These are phyloP conservation scores for Kuschelorhynchus macadamiae DNA, from an alignment of 2,888 invertebrate species.

Conservation along the genomic window DNA sequence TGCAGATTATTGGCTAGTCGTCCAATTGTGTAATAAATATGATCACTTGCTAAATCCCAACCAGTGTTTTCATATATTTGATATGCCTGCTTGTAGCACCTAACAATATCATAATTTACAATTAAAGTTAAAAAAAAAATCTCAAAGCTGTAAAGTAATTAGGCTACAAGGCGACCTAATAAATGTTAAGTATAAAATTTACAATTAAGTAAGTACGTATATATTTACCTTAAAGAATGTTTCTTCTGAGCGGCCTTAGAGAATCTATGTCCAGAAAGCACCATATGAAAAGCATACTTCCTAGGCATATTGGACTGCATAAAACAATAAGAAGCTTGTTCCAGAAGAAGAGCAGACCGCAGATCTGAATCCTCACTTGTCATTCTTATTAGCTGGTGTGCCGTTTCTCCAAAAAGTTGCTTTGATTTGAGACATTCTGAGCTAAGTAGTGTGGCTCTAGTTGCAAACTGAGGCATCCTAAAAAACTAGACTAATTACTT, in stretches of 20 bases:
- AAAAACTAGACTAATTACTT: not conserved
- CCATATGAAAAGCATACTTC: conserved; percentile 97
- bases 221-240: conserved; percentile 82
- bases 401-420: conserved; percentile 90
- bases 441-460: conserved; percentile 90
- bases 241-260: conserved; percentile 93
- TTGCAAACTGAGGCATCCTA: conserved; percentile 93
- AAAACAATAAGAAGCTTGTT: conserved; percentile 96
- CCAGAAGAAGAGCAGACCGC: conserved; percentile 91
- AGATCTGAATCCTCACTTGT: conserved; percentile 98
- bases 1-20: conserved; percentile 89
- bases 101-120: no score
- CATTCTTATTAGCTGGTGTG: conserved; percentile 94
- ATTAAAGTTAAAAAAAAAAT: no score
- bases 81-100: conserved; percentile 91
- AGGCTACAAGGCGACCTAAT: no score
- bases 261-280: conserved; percentile 95
- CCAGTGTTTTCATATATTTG: conserved; percentile 81
- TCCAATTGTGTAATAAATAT: conserved; percentile 95
- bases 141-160: no score
- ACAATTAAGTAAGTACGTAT: no score
- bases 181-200: no score
- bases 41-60: conserved; percentile 95
- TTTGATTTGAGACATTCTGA: conserved; percentile 88
- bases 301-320: conserved; percentile 83